Conservation (phyloP, 1,140 invertebrate species). For the Chelonus insularis region DNA sequence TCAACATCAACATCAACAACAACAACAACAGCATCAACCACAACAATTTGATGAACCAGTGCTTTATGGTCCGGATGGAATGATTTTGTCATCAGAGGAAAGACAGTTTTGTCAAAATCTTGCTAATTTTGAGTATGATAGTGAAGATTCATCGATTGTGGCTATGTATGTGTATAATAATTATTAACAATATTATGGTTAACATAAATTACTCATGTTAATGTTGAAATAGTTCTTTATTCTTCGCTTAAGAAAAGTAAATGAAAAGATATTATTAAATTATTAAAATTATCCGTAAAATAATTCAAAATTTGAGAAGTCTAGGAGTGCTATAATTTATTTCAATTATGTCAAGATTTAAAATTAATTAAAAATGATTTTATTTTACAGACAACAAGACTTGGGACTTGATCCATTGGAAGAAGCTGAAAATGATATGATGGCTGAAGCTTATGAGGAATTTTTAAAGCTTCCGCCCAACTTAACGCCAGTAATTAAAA, state of each 20-base stretch:
- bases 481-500: slow-evolving; percentile 26
- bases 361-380: slow-evolving; percentile 3
- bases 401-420: slow-evolving; percentile 16
- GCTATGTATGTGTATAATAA: too few relatives aligned
- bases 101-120: slow-evolving; percentile 50
- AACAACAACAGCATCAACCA: slow-evolving; percentile 10
- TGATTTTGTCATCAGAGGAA: slow-evolving; percentile 53
- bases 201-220: too few relatives aligned
- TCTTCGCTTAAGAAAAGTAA: too few relatives aligned
- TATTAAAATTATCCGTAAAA: too few relatives aligned
- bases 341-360: not conserved
- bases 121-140: slow-evolving; percentile 26
- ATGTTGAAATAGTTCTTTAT: too few relatives aligned
- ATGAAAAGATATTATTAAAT: too few relatives aligned
- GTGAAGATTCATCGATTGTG: slow-evolving; percentile 38
- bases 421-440: slow-evolving; percentile 48
- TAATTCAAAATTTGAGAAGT: not conserved
- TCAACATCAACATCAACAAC: not conserved
- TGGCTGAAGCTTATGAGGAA: slow-evolving; percentile 51
- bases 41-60: slow-evolving; percentile 46
- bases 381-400: slow-evolving; percentile 24
- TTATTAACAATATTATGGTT: too few relatives aligned
- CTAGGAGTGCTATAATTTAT: not conserved
- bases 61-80: slow-evolving; percentile 56
- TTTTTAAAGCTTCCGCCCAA: slow-evolving; percentile 45